Conservation (phyloP, 2,113 vertebrate genomes). For the Serilophus lunatus region DNA sequence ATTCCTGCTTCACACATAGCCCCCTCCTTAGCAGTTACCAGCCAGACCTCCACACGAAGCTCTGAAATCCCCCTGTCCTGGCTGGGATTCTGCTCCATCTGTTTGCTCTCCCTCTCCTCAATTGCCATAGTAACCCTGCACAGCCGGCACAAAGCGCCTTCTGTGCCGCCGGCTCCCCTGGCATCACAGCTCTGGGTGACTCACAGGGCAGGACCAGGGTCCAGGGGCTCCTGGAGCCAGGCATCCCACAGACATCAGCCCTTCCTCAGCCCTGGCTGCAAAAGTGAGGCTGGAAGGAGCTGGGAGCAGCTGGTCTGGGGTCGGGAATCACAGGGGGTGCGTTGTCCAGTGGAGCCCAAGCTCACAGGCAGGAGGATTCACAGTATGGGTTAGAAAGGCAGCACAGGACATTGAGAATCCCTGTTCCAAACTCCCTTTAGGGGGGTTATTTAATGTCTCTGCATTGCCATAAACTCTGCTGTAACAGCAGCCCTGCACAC, state of each 20-base stretch:
- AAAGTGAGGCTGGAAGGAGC: background rate
- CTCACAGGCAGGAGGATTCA: background rate
- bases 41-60: background rate
- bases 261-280: background rate
- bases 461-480: background rate
- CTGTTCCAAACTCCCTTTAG: background rate
- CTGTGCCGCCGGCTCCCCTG: conserved; percentile 5
- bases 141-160: conserved; percentile 25
- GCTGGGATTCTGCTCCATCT: background rate
- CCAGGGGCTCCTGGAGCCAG: background rate
- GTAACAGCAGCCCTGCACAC: background rate
- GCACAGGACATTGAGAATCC: background rate
- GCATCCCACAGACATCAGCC: background rate
- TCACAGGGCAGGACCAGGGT: background rate
- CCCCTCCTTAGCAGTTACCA: background rate
- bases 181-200: background rate
- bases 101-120: conserved; percentile 40
- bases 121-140: conserved; percentile 15
- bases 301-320: background rate
- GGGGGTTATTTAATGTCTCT: background rate
- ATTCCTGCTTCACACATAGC: background rate
- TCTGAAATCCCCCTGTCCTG: background rate
- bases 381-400: background rate
- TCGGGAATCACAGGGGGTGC: background rate
- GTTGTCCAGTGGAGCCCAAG: background rate